Evolutionary conservation across 2,113 vertebrate species (phyloP).

Genomic region (Pachypanchax playfairii): DNA sequence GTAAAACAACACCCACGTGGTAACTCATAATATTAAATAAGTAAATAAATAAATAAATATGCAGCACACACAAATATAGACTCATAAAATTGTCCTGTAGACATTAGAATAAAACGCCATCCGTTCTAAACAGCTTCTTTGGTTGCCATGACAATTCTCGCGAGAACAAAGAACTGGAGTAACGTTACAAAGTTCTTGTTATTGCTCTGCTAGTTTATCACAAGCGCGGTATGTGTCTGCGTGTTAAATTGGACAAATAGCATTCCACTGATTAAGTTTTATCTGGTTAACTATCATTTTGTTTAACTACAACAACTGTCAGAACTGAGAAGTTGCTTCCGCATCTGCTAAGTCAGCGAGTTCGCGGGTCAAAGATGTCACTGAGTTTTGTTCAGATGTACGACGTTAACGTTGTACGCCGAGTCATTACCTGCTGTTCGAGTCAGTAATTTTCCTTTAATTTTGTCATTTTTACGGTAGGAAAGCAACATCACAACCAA

Average conservation of each 20-base stretch:
- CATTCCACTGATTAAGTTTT: fast-evolving
- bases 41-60: too few relatives aligned
- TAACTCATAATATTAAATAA: too few relatives aligned
- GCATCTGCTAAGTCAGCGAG: slow-evolving; percentile 33
- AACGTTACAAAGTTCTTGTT: neutral
- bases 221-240: neutral
- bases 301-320: neutral
- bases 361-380: slow-evolving; percentile 36
- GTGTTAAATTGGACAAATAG: neutral
- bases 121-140: neutral
- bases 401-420: neutral
- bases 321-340: slow-evolving; percentile 46
- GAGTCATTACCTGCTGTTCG: too few relatives aligned
- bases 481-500: neutral
- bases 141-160: slow-evolving; percentile 37
- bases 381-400: too few relatives aligned
- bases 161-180: slow-evolving; percentile 38
- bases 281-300: neutral
- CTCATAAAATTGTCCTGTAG: neutral
- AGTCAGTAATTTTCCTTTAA: neutral
- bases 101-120: too few relatives aligned
- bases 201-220: neutral
- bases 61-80: too few relatives aligned
- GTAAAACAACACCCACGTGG: too few relatives aligned
- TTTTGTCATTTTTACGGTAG: neutral